phyloP scores from a whole-genome alignment of 2,888 invertebrate species.

The Herminia tarsipennalis region DNA sequence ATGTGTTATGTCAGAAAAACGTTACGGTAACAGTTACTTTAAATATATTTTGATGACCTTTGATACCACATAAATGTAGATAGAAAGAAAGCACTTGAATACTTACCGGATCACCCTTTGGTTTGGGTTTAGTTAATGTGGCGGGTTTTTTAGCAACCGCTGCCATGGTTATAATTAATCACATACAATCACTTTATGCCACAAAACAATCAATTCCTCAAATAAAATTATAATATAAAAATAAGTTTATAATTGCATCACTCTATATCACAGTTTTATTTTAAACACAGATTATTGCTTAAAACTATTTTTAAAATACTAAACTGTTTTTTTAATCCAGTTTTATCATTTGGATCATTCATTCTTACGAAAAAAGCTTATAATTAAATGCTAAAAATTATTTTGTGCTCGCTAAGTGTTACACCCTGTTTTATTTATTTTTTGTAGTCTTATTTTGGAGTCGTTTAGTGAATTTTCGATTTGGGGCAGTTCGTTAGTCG shows the following conservation, averaged over 20 bases:
- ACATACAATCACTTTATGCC: conserved; percentile 68
- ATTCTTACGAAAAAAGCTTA: conserved; percentile 40
- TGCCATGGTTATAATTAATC: conserved; percentile 69
- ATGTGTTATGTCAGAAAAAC: too few relatives aligned
- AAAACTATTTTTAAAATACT: conserved; percentile 25
- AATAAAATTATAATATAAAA: conserved; percentile 30
- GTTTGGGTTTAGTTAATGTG: conserved; percentile 50
- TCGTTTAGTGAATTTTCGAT: conserved; percentile 58
- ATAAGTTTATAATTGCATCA: conserved; percentile 46
- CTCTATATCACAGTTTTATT: conserved; percentile 58
- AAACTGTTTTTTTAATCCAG: conserved; percentile 19
- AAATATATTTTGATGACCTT: conserved; percentile 50
- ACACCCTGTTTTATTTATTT: conserved; percentile 48
- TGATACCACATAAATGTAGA: conserved; percentile 20
- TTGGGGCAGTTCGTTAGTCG: conserved; percentile 73
- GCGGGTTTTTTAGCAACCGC: conserved; percentile 73
- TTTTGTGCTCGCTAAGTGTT: conserved; percentile 48
- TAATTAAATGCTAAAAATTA: conserved; percentile 62
- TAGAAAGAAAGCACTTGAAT: conserved; percentile 23
- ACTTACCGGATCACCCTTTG: conserved; percentile 70
- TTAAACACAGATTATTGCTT: conserved; percentile 30
- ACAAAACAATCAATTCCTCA: conserved; percentile 59
- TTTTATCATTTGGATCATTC: conserved; percentile 32
- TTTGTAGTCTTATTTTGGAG: conserved; percentile 40
- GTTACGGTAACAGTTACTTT: too few relatives aligned